phyloP scores from a whole-genome alignment of 35 echinoderm and acorn worm genomes.

The Ophiothrix spiculata region DNA sequence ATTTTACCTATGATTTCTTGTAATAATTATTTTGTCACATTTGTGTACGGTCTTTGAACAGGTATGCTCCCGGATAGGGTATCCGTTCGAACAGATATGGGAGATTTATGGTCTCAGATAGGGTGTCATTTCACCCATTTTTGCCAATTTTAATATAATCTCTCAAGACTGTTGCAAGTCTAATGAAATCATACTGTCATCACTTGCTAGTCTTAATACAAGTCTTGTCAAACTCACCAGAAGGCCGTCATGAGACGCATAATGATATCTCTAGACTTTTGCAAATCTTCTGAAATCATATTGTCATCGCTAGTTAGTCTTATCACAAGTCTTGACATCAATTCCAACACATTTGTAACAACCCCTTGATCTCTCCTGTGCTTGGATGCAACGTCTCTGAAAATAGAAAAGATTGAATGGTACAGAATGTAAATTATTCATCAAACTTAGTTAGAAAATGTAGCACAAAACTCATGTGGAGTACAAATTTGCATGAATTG shows the following conservation, averaged over 20 bases:
- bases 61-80: no score
- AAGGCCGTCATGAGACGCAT: constrained; percentile 55
- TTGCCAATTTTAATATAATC: constrained; percentile 56
- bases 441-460: background rate
- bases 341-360: constrained; percentile 45
- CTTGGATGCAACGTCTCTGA: constrained; percentile 59
- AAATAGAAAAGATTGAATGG: background rate
- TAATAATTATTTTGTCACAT: no score
- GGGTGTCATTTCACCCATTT: no score
- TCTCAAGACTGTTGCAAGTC: constrained; percentile 15
- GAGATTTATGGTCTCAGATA: no score
- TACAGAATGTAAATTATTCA: background rate
- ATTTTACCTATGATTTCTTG: no score
- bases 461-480: no score
- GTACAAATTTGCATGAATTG: no score
- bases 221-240: constrained; percentile 41
- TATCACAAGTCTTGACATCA: constrained; percentile 36
- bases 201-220: background rate
- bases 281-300: constrained; percentile 39
- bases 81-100: no score
- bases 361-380: constrained; percentile 72
- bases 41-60: no score
- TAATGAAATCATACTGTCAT: background rate
- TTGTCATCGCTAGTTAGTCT: constrained; percentile 18
- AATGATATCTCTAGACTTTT: constrained; percentile 44